These are phyloP conservation scores for Himalopsyche kuldschensis DNA, from an alignment of 2,888 invertebrate species.

Conservation along the genomic window DNA sequence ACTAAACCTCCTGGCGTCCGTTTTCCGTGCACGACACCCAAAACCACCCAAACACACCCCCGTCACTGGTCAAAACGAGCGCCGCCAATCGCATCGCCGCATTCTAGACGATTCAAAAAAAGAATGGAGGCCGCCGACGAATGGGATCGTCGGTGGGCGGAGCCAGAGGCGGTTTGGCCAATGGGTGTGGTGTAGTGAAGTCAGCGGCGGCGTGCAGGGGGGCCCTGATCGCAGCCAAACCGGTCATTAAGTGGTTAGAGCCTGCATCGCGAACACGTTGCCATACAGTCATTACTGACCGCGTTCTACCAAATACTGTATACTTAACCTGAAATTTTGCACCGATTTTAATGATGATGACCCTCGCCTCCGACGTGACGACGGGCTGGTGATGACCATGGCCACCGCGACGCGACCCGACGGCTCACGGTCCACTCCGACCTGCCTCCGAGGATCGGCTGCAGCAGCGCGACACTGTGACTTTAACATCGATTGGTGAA, in stretches of 20 bases:
- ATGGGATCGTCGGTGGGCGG: neutral
- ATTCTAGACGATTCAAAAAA: slow-evolving; percentile 6
- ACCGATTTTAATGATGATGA: neutral
- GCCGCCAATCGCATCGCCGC: neutral
- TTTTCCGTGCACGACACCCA: neutral
- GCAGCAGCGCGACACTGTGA: neutral
- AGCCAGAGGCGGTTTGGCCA: neutral
- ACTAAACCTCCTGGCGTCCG: neutral
- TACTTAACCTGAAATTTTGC: slow-evolving; percentile 19
- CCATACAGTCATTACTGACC: slow-evolving; percentile 40
- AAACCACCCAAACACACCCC: slow-evolving; percentile 10
- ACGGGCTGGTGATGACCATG: slow-evolving; percentile 20
- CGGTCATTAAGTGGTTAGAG: slow-evolving; percentile 42
- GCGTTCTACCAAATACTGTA: slow-evolving; percentile 21
- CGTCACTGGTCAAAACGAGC: slow-evolving; percentile 6
- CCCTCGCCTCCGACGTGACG: slow-evolving; percentile 14
- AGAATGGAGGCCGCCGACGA: slow-evolving; percentile 15
- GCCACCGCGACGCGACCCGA: neutral
- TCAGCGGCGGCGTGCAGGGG: slow-evolving; percentile 39
- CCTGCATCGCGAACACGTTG: slow-evolving; percentile 27
- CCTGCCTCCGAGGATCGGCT: neutral
- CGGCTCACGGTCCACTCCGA: neutral
- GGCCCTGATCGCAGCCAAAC: slow-evolving; percentile 42
- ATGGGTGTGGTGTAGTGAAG: slow-evolving; percentile 6
- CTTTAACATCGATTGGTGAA: neutral